Base-by-base conservation (phyloP, 2,888 invertebrate genomes). In the Sinhomidia bicolor region DNA sequence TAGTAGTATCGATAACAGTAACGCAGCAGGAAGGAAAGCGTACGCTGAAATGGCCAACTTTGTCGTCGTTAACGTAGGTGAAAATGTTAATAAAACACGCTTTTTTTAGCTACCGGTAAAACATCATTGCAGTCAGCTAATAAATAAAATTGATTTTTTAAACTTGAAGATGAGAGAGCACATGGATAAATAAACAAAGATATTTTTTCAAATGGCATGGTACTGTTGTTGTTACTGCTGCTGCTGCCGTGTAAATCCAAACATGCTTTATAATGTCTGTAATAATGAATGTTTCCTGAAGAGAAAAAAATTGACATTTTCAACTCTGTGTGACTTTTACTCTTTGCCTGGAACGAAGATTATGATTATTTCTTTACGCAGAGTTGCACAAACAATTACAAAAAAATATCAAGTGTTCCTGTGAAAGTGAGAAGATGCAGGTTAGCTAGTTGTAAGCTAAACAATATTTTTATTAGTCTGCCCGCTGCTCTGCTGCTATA, bases 291-390 rank as follows among this genome's bases (percentile, higher is more conserved):
- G 71, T 74, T 44, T 74, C 71, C 44, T 74, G 44, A 74, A 4
- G 62, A 62, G 62, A 62, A 44, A 23, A 83, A 78, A n/a, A n/a
- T n/a, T n/a, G 54, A 71, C 71, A 51, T 23, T 44, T 83, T 83
- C 41, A 54, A 57, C 71, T 29, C 83, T 57, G 29, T 83, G 71
- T 83, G 83, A 83, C 71, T 83, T 68, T 71, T 54, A 65, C n/a
- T 36, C 7, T 36, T 36, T 36, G 71, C 57, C 36, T 71, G 71
- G 26, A 57, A 83, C 71, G 57, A 83, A 12, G 68, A 74, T 71
- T 71, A 83, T 41, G 83, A 83, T 83, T 83, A 83, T 83, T 57
- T 71, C 83, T 71, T 68, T n/a, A n/a, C n/a, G n/a, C n/a, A 17
- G 17, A 68, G 71, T 83, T 82, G 57, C 65, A 83, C 71, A 68